Conservation (phyloP, 2,888 invertebrate species). For the Calameuta idolon region DNA sequence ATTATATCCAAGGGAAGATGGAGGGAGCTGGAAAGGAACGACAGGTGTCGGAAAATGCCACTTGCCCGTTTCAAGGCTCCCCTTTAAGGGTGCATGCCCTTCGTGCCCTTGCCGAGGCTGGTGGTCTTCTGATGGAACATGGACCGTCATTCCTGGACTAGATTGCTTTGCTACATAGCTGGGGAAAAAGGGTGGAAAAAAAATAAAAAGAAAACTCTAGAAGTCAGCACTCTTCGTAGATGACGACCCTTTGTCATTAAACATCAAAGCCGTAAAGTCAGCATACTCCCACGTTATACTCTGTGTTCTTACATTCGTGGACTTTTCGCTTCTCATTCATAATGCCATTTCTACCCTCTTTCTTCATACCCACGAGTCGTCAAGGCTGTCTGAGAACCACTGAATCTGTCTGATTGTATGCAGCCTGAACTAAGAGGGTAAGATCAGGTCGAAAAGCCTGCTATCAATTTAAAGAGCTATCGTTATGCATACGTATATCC, state of each 20-base stretch:
- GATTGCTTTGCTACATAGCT: neutral
- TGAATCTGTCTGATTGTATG: neutral
- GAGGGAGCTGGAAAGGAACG: neutral
- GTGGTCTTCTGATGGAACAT: neutral
- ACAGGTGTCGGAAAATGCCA: conserved; percentile 10
- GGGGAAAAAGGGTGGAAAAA: neutral
- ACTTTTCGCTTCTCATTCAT: neutral
- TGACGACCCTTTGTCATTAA: conserved; percentile 29
- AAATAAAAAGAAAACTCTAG: neutral
- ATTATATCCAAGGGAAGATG: neutral
- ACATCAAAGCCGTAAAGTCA: conserved; percentile 32
- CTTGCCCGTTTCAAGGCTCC: conserved; percentile 1
- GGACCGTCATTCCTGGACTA: neutral
- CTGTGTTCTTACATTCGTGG: neutral
- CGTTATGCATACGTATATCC: neutral
- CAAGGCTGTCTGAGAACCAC: neutral
- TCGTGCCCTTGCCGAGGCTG: neutral
- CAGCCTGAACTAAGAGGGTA: neutral
- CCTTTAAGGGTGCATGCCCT: neutral
- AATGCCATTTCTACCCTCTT: neutral
- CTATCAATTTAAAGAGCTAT: neutral
- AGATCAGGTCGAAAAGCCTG: neutral
- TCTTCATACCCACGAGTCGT: neutral
- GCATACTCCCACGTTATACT: neutral
- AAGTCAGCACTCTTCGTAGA: conserved; percentile 19